These are phyloP conservation scores for Orycteropus afer DNA, from an alignment of 2,113 vertebrate species.

Conservation along the genomic window DNA sequence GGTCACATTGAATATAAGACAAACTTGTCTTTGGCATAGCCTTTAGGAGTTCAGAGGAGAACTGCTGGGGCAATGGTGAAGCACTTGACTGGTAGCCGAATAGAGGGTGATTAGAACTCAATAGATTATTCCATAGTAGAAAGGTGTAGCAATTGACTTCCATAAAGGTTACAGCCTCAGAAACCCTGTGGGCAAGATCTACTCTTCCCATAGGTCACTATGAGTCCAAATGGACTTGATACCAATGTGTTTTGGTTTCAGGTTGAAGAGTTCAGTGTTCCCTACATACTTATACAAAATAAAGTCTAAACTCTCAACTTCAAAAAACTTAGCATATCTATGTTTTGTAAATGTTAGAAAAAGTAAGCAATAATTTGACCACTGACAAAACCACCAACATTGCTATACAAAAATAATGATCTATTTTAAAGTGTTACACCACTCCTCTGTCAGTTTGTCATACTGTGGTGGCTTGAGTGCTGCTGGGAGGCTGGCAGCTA, in stretches of 20 bases:
- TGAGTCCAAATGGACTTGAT: neutral
- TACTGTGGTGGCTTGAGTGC: no score
- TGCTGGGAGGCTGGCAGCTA: no score
- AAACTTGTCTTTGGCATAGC: neutral
- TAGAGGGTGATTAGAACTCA: neutral
- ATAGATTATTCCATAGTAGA: neutral
- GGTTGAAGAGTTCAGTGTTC: neutral
- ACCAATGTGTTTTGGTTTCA: neutral
- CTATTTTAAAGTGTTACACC: slow-evolving; percentile 14
- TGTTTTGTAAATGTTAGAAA: neutral
- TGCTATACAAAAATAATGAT: neutral
- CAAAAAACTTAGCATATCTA: neutral
- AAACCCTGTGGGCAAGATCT: neutral
- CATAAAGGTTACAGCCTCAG: neutral
- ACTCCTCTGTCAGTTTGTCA: no score
- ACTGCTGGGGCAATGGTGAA: neutral
- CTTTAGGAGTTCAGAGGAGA: neutral
- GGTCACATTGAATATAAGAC: neutral
- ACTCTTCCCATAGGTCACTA: neutral
- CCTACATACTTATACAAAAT: neutral
- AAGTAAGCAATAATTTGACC: neutral
- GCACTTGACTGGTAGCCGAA: neutral
- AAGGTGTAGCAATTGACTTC: neutral
- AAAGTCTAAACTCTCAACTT: neutral
- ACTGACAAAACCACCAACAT: neutral